Evolutionary conservation across 1,140 invertebrate genomes (phyloP).

Genomic region (Zaprionus taronus): DNA sequence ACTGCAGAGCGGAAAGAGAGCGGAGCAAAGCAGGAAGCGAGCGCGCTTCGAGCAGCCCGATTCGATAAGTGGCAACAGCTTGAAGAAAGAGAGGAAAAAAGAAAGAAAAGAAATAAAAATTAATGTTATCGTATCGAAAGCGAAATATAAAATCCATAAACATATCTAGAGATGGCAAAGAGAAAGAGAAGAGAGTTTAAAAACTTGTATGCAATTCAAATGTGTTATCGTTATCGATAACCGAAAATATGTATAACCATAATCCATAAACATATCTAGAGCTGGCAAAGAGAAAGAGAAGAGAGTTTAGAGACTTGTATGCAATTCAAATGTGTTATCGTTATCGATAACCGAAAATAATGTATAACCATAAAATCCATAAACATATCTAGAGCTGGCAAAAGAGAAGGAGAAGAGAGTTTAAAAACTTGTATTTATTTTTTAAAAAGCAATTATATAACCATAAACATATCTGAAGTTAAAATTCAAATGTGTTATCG

Average conservation of each 20-base stretch:
- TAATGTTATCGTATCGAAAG: too few relatives aligned
- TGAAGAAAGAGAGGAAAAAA: constrained; percentile 84
- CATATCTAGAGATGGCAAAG: too few relatives aligned
- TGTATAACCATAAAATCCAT: too few relatives aligned
- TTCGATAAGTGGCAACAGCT: constrained; percentile 85
- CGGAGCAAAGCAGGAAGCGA: constrained; percentile 95
- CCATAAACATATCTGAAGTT: too few relatives aligned
- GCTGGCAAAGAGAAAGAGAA: constrained; percentile 43
- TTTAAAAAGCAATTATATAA: too few relatives aligned
- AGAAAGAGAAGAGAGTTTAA: too few relatives aligned
- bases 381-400: too few relatives aligned
- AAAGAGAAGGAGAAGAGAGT: constrained; percentile 36
- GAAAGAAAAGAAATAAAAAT: constrained; percentile 24
- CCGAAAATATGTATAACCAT: too few relatives aligned
- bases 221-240: too few relatives aligned
- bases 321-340: neutral
- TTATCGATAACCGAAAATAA: neutral
- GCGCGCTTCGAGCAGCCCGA: constrained; percentile 95
- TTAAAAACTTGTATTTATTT: neutral
- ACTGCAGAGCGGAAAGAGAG: constrained; percentile 96
- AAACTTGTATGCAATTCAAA: too few relatives aligned
- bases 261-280: too few relatives aligned
- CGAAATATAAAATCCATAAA: too few relatives aligned
- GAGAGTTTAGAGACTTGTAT: neutral
- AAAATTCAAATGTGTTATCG: neutral